Conservation (phyloP, 1,140 invertebrate species). For the Drosophila quadrilineata region DNA sequence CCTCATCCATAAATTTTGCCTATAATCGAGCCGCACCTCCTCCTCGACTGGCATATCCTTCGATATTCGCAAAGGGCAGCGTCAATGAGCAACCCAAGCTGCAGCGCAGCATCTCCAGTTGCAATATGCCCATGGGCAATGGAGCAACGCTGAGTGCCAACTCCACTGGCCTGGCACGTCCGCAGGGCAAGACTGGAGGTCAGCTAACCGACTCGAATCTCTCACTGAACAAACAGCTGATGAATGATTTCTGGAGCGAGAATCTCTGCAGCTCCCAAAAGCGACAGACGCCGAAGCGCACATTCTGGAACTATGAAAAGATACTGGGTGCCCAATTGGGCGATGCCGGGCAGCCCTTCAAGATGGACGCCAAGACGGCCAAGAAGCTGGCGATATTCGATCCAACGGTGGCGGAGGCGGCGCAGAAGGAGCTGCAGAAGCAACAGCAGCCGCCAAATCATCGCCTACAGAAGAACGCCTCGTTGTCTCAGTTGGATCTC, state of each 20-base stretch:
- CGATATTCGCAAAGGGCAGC: conserved; percentile 57
- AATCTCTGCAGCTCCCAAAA: conserved; percentile 72
- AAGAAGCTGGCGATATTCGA: conserved; percentile 77
- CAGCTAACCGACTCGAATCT: conserved; percentile 66
- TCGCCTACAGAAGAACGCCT: conserved; percentile 76
- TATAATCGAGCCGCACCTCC: conserved; percentile 32
- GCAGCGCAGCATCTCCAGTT: conserved; percentile 76
- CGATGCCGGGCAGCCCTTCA: conserved; percentile 65
- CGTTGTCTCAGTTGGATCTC: conserved; percentile 73
- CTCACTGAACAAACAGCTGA: conserved; percentile 75
- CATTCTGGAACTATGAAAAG: conserved; percentile 81
- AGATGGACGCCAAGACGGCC: conserved; percentile 75
- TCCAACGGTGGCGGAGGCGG: conserved; percentile 68
- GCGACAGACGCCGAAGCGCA: conserved; percentile 71
- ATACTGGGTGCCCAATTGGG: conserved; percentile 70
- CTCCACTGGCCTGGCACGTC: conserved; percentile 1
- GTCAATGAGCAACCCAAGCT: conserved; percentile 52
- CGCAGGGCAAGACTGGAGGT: conserved; percentile 11
- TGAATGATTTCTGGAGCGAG: conserved; percentile 80
- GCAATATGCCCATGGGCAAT: conserved; percentile 58
- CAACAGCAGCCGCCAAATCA: conserved; percentile 59
- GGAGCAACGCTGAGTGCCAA: neutral
- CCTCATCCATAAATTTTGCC: conserved; percentile 66
- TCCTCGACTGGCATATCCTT: conserved; percentile 68
- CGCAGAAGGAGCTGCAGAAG: conserved; percentile 71